phyloP scores from a whole-genome alignment of 2,797 vertebrate genomes.

The Sebastes hubbsi region DNA sequence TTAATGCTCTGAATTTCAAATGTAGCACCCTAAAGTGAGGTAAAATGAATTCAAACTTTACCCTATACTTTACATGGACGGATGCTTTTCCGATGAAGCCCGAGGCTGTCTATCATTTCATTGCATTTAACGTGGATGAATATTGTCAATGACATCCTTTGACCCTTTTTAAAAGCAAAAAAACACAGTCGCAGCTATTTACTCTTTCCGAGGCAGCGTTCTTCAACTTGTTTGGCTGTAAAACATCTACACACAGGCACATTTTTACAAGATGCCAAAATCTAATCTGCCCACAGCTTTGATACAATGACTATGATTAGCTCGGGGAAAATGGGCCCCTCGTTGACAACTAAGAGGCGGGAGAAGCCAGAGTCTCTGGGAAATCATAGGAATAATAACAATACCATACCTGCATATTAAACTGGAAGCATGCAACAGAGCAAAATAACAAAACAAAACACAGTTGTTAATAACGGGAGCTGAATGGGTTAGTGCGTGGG shows the following conservation, averaged over 20 bases:
- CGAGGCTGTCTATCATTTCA: neutral
- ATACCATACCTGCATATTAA: conserved; percentile 79
- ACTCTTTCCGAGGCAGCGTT: neutral
- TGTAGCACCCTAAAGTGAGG: neutral
- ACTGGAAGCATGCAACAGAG: conserved; percentile 68
- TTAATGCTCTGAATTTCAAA: neutral
- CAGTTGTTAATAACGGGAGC: conserved; percentile 60
- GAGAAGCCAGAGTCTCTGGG: conserved; percentile 40
- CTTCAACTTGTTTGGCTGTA: neutral
- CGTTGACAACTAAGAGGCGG: conserved; percentile 54
- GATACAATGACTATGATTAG: conserved; percentile 65
- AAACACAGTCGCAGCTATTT: neutral
- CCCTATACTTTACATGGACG: neutral
- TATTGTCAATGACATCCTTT: neutral
- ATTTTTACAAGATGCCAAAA: conserved; percentile 54
- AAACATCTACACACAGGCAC: conserved; percentile 14
- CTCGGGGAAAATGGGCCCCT: conserved; percentile 53
- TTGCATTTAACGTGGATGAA: neutral
- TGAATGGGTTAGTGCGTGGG: conserved; percentile 56
- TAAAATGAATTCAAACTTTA: neutral
- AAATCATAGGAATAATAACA: conserved; percentile 59
- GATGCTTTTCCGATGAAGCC: neutral
- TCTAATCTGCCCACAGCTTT: conserved; percentile 44
- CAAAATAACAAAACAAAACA: conserved; percentile 65
- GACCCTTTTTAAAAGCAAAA: conserved; percentile 22